Base-by-base conservation (phyloP, 2,888 invertebrate species). In the Ischnus inquisitorius region DNA sequence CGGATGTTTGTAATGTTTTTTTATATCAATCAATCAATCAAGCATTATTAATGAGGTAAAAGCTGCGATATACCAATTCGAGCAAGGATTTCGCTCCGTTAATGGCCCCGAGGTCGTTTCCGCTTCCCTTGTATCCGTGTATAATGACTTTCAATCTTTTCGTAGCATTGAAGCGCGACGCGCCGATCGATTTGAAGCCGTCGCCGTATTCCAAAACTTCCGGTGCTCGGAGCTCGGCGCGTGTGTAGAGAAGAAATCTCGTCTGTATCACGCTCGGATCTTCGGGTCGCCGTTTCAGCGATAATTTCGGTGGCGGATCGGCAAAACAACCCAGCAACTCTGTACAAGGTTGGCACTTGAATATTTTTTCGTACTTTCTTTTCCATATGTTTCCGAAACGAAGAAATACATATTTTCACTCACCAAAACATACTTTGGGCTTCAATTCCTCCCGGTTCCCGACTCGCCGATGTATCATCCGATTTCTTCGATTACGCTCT, bases 111-210 rank as follows among this genome's bases (percentile, higher is more conserved):
- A 90, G 91, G 80, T 95, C 94, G 81, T 93, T 94, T 88, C 95
- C 95, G 84, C 94, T 95, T 65, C 95, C 95, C 91, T 95, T 95
- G 88, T 94, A 95, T 0, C 95, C 95, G 86, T 95, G 95, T 22
- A 95, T 94, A 19, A 95, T 90, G 62, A 95, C 92, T 88, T 95
- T 95, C 39, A 95, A 88, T 0, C 94, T 92, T 81, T 94, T 94
- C 2, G 90, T 92, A 0, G 90, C 87, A 86, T 95, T 92, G 85
- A 95, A 95, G 54, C 90, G 92, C 0, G 95, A 95, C 51, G 90
- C 87, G 41, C 87, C 86, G 25, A 95, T 90, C 0, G 95, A 94
- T 76, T 91, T 88, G 0, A 93, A 93, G 14, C 93, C 90, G 83
- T 95, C 95, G 3, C 94, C 94, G 87, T 95, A 95, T 6, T 90